Evolutionary conservation across 2,888 invertebrate species (phyloP).

Genomic region (Amitus sp.): DNA sequence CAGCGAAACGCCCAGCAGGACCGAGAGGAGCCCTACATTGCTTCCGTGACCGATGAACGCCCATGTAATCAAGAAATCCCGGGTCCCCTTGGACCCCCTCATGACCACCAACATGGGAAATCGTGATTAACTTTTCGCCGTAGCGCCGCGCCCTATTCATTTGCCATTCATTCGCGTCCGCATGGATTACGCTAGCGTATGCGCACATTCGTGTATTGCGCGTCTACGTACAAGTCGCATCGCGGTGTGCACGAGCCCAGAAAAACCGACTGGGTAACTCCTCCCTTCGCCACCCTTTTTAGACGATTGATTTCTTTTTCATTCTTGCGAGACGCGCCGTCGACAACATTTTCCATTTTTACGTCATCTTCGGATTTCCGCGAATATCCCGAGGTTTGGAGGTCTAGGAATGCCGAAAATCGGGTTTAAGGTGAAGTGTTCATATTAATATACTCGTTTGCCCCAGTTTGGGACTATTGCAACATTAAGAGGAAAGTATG

Average conservation of each 20-base stretch:
- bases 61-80: slow-evolving; percentile 65
- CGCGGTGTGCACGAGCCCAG: slow-evolving; percentile 32
- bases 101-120: slow-evolving; percentile 58
- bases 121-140: slow-evolving; percentile 66
- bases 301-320: slow-evolving; percentile 37
- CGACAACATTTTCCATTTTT: no score
- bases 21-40: slow-evolving; percentile 22
- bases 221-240: slow-evolving; percentile 5
- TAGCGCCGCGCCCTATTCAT: slow-evolving; percentile 62
- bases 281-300: slow-evolving; percentile 27
- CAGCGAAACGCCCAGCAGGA: slow-evolving; percentile 39
- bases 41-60: slow-evolving; percentile 51
- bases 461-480: no score
- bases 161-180: slow-evolving; percentile 65
- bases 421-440: no score
- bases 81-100: slow-evolving; percentile 45
- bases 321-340: slow-evolving; percentile 7
- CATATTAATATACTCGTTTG: no score
- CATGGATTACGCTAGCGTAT: slow-evolving; percentile 55
- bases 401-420: no score
- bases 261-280: slow-evolving; percentile 12
- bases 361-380: no score
- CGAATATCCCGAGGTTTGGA: no score
- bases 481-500: no score
- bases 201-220: slow-evolving; percentile 9